Conservation (phyloP, 2,113 vertebrate species). For the Butastur rufipennis region DNA sequence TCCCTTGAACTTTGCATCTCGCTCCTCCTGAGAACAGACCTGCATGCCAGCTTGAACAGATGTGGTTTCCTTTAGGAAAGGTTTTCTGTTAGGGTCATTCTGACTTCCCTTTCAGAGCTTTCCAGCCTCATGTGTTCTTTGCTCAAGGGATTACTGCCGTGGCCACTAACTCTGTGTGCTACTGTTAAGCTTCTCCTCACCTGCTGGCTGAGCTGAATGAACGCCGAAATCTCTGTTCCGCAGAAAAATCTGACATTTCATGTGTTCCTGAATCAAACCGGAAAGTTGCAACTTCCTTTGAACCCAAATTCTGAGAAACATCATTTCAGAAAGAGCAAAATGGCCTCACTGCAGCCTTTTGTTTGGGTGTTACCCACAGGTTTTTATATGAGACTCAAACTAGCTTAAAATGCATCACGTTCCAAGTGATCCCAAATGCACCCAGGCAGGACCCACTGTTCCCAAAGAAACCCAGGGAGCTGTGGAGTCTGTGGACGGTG, state of each 20-base stretch:
- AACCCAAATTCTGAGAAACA: slow-evolving; percentile 11
- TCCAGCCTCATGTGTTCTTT: slow-evolving; percentile 41
- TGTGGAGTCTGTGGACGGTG: accelerated
- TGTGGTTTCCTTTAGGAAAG: slow-evolving; percentile 46
- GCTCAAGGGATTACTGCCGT: slow-evolving; percentile 8
- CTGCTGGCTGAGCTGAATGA: slow-evolving; percentile 37
- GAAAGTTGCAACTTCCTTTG: slow-evolving; percentile 54
- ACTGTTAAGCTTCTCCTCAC: slow-evolving; percentile 33
- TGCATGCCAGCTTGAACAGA: slow-evolving; percentile 32
- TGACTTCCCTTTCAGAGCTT: slow-evolving; percentile 49
- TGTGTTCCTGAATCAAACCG: slow-evolving; percentile 31
- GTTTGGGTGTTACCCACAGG: not conserved
- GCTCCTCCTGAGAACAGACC: slow-evolving; percentile 48
- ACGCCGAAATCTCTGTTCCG: not conserved
- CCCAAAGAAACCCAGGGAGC: not conserved
- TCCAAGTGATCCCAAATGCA: not conserved
- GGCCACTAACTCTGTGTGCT: not conserved
- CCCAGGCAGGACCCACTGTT: not conserved
- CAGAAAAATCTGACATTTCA: slow-evolving; percentile 32
- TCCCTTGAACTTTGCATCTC: slow-evolving; percentile 16
- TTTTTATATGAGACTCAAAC: not conserved
- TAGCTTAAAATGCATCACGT: not conserved
- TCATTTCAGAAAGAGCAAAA: slow-evolving; percentile 1
- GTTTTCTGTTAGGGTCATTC: slow-evolving; percentile 10
- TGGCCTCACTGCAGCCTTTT: not conserved